A percentile compares a stretch with the other conserved stretches of the same genome.
Evolutionary conservation across 1,140 invertebrate species (phyloP).

Genomic region (Nebria ingens): DNA sequence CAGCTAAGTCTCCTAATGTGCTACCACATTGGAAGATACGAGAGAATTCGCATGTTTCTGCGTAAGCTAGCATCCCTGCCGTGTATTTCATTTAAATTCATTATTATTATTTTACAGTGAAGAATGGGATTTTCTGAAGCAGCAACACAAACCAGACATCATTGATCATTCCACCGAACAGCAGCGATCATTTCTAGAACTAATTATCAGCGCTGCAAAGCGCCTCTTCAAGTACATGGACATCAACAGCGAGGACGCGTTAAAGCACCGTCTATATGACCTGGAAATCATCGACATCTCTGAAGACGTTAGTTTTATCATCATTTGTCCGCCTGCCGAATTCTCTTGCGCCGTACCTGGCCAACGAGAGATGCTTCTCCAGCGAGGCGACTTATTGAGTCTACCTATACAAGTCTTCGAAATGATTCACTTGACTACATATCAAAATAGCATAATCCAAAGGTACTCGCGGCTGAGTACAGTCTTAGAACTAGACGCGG

Average conservation of each 20-base stretch:
- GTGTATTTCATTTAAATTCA: conserved; percentile 12
- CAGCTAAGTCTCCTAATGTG: conserved; percentile 81
- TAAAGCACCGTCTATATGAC: conserved; percentile 73
- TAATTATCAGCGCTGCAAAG: conserved; percentile 56
- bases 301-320: conserved; percentile 76
- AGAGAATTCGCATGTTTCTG: conserved; percentile 90
- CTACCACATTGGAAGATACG: conserved; percentile 85
- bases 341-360: conserved; percentile 84
- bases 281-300: conserved; percentile 85
- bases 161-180: conserved; percentile 51
- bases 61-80: conserved; percentile 55
- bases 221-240: conserved; percentile 72
- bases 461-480: conserved; percentile 85
- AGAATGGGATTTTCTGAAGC: conserved; percentile 77
- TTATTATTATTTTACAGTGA: conserved; percentile 49
- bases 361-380: conserved; percentile 68
- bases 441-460: conserved; percentile 77
- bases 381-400: conserved; percentile 68
- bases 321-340: conserved; percentile 82
- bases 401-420: conserved; percentile 83
- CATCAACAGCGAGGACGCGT: conserved; percentile 53
- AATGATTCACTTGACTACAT: conserved; percentile 87
- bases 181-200: conserved; percentile 66
- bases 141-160: conserved; percentile 35
- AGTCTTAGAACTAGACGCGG: conserved; percentile 83